These are phyloP conservation scores for Eubasilissa regina DNA, from an alignment of 1,140 invertebrate species.

Conservation along the genomic window DNA sequence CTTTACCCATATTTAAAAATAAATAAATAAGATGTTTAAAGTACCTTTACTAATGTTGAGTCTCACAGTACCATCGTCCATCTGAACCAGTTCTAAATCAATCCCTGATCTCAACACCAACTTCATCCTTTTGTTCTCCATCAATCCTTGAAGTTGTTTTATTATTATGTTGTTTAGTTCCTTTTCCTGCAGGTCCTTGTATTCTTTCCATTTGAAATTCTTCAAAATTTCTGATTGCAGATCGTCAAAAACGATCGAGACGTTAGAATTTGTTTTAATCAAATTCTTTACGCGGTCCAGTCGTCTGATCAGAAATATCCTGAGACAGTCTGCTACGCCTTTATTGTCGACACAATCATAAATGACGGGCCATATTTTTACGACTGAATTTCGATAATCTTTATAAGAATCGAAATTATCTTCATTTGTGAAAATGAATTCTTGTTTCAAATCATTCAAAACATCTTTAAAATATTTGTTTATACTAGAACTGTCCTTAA, in stretches of 20 bases:
- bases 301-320: constrained; percentile 66
- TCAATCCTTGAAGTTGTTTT: constrained; percentile 63
- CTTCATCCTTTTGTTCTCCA: constrained; percentile 62
- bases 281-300: constrained; percentile 63
- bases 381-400: constrained; percentile 10
- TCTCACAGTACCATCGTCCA: constrained; percentile 64
- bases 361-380: constrained; percentile 55
- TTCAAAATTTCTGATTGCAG: constrained; percentile 48
- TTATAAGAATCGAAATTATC: not conserved
- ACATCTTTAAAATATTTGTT: not conserved
- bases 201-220: constrained; percentile 66
- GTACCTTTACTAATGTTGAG: constrained; percentile 67
- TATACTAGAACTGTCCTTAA: not conserved
- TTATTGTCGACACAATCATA: constrained; percentile 63
- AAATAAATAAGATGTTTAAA: not conserved
- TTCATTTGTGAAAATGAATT: not conserved
- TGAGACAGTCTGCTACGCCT: constrained; percentile 67
- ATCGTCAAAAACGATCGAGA: constrained; percentile 60
- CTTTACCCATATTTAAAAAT: no score
- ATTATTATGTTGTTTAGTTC: constrained; percentile 64
- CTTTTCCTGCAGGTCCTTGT: constrained; percentile 63
- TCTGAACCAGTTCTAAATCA: constrained; percentile 62
- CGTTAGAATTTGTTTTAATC: constrained; percentile 53
- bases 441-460: not conserved
- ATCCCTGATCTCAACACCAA: constrained; percentile 64